A percentile compares a stretch with the other conserved stretches of the same genome.
Conservation (phyloP, 2,888 invertebrate species). For the Caenorhabditis japonica region DNA sequence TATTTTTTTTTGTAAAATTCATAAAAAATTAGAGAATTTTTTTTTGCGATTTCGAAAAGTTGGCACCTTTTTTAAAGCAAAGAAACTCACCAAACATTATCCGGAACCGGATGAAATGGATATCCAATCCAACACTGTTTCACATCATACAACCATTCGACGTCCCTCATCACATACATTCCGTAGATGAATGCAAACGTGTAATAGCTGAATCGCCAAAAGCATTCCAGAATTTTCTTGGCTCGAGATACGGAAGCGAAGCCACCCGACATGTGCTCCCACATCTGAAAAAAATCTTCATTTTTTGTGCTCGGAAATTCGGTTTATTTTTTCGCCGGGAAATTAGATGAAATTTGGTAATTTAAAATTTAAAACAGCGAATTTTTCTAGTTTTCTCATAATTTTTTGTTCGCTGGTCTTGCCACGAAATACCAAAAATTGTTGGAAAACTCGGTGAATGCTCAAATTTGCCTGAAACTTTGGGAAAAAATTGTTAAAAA, state of each 20-base stretch:
- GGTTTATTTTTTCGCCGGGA: no score
- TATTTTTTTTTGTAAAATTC: no score
- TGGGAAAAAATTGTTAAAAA: constrained; percentile 1
- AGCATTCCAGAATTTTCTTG: constrained; percentile 73
- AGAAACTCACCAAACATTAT: constrained; percentile 64
- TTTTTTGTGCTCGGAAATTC: no score
- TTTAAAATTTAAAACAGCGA: no score
- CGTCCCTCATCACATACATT: constrained; percentile 71
- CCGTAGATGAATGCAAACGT: constrained; percentile 69
- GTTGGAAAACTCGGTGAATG: not conserved
- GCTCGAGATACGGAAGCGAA: constrained; percentile 64
- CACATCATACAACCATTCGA: constrained; percentile 77
- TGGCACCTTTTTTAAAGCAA: not conserved
- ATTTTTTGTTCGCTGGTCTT: no score
- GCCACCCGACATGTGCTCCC: constrained; percentile 69
- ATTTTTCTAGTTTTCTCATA: no score
- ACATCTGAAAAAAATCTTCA: constrained; percentile 59
- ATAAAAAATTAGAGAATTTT: no score
- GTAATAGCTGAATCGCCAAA: constrained; percentile 72
- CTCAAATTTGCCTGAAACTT: not conserved
- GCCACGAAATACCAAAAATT: not conserved
- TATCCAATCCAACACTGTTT: constrained; percentile 74
- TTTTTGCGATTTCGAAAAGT: not conserved
- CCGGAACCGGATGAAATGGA: constrained; percentile 67
- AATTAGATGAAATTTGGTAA: no score